These are phyloP conservation scores for Pyrrhia umbra DNA, from an alignment of 2,888 invertebrate genomes.

Conservation along the genomic window DNA sequence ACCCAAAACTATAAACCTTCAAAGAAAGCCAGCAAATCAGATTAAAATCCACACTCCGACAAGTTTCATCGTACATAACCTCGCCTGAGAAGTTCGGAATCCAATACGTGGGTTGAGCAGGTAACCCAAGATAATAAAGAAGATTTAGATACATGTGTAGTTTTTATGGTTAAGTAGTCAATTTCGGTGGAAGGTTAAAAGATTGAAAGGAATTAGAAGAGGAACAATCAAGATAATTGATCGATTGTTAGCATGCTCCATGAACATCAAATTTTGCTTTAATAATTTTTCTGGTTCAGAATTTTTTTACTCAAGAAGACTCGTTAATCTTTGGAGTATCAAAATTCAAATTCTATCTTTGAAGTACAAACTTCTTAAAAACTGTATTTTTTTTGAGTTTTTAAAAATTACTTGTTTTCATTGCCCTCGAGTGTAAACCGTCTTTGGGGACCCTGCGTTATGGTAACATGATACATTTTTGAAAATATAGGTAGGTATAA, in stretches of 20 bases:
- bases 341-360: no score
- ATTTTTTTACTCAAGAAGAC: no score
- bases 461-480: background rate
- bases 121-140: conserved; percentile 36
- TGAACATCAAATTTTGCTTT: no score
- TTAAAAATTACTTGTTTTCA: background rate
- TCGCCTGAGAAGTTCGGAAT: conserved; percentile 27
- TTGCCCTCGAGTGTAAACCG: background rate
- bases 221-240: background rate
- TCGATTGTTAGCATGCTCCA: background rate
- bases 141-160: conserved; percentile 33
- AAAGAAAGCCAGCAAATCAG: conserved; percentile 57
- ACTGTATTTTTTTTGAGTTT: no score
- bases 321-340: no score
- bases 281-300: no score
- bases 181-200: conserved; percentile 47
- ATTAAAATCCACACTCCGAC: conserved; percentile 49
- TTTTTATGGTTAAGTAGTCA: conserved; percentile 17
- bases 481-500: background rate
- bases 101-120: conserved; percentile 33
- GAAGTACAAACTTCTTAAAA: no score
- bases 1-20: conserved; percentile 36
- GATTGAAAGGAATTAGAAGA: conserved; percentile 1
- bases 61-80: conserved; percentile 31
- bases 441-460: background rate